These are phyloP conservation scores for Puffinus mauretanicus DNA, from an alignment of 2,113 vertebrate genomes.

Conservation along the genomic window DNA sequence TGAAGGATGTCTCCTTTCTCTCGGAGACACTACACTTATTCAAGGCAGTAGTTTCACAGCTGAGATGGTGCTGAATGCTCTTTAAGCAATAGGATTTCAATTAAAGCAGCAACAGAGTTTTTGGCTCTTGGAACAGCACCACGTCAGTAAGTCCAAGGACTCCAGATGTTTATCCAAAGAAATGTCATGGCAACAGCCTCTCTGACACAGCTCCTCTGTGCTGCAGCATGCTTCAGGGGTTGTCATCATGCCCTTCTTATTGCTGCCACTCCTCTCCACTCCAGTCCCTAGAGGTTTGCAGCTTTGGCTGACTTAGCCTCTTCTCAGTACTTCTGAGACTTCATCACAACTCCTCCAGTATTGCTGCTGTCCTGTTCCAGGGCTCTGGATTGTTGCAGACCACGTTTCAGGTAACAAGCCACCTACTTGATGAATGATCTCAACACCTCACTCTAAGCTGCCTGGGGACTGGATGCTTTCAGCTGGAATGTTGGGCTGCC, in stretches of 20 bases:
- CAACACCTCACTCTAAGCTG: neutral
- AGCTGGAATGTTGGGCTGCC: neutral
- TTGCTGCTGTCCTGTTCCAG: neutral
- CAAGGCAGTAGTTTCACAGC: neutral
- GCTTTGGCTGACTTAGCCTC: neutral
- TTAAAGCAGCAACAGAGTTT: neutral
- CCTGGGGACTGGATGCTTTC: neutral
- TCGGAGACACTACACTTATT: neutral
- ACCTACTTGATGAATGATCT: neutral
- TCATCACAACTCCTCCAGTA: neutral
- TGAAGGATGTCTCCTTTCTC: neutral
- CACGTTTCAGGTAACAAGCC: neutral
- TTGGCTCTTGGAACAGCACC: neutral
- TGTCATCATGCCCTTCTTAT: neutral
- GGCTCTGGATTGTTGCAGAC: neutral
- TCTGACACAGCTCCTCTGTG: neutral
- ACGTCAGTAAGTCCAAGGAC: neutral
- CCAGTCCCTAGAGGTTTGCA: neutral
- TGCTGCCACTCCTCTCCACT: conserved; percentile 2
- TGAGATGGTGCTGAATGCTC: neutral
- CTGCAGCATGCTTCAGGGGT: neutral
- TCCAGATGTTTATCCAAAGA: conserved; percentile 25
- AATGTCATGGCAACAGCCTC: conserved; percentile 6
- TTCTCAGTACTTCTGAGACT: neutral
- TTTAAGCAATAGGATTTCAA: conserved; percentile 6